These are phyloP conservation scores for Dolichallabes microphthalmus DNA, from an alignment of 2,113 vertebrate genomes.

Conservation along the genomic window DNA sequence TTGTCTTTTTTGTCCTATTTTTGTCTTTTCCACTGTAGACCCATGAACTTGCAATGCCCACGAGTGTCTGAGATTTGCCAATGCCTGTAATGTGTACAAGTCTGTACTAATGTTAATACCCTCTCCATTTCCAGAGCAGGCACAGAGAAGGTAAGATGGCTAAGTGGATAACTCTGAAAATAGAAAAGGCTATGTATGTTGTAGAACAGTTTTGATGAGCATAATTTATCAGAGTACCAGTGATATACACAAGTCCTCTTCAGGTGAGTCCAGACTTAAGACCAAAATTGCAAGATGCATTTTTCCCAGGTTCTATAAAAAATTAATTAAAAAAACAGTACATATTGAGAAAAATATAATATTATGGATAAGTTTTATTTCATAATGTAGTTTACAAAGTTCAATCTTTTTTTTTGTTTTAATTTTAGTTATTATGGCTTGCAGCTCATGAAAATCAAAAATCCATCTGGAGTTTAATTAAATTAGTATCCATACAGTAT, in stretches of 20 bases:
- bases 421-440: no score
- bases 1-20: constrained; percentile 44
- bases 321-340: background rate
- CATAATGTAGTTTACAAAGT: no score
- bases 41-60: constrained; percentile 27
- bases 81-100: constrained; percentile 52
- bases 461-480: no score
- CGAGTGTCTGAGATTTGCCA: constrained; percentile 46
- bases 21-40: constrained; percentile 43
- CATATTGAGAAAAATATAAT: background rate
- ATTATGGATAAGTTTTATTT: no score
- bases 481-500: no score
- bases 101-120: constrained; percentile 5
- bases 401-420: no score
- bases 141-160: background rate
- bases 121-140: background rate
- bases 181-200: background rate
- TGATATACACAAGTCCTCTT: no score
- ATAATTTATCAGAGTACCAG: background rate
- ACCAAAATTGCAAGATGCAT: background rate
- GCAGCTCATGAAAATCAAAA: no score
- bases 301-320: background rate
- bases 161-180: constrained; percentile 16
- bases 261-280: background rate
- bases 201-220: constrained; percentile 5